Evolutionary conservation across 2,888 invertebrate genomes (phyloP).

Genomic region (Drosophila suboccidentalis): DNA sequence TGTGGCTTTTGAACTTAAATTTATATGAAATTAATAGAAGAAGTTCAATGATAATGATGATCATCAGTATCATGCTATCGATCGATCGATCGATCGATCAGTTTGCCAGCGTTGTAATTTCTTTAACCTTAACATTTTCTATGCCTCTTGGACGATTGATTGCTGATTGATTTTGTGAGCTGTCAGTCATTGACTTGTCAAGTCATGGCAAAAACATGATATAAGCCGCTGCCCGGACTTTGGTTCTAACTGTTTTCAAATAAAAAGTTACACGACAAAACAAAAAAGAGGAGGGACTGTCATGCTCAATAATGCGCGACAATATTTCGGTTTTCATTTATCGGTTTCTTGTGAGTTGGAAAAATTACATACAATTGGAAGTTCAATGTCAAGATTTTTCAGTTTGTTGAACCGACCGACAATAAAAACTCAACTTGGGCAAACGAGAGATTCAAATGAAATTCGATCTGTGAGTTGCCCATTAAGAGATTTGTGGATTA

Average conservation of each 20-base stretch:
- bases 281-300: not conserved
- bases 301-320: conserved; percentile 38
- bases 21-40: conserved; percentile 6
- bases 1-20: not conserved
- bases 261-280: not conserved
- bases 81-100: conserved; percentile 33
- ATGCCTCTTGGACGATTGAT: conserved; percentile 11
- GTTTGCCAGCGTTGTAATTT: conserved; percentile 28
- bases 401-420: conserved; percentile 57
- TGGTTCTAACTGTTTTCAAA: conserved; percentile 31
- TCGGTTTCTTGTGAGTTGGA: conserved; percentile 3
- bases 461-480: conserved; percentile 46
- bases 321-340: conserved; percentile 8
- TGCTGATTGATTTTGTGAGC: conserved; percentile 36
- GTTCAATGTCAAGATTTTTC: conserved; percentile 63
- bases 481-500: conserved; percentile 53
- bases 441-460: conserved; percentile 42
- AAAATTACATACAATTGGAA: conserved; percentile 42
- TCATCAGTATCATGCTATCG: not conserved
- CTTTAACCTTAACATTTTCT: conserved; percentile 21
- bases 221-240: conserved; percentile 10
- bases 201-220: conserved; percentile 25
- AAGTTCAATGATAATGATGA: conserved; percentile 15
- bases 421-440: conserved; percentile 15
- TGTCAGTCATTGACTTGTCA: conserved; percentile 51